A percentile compares a stretch with the other conserved stretches of the same genome.
phyloP scores from a whole-genome alignment of 2,113 vertebrate genomes.

The Hirundichthys speculiger region DNA sequence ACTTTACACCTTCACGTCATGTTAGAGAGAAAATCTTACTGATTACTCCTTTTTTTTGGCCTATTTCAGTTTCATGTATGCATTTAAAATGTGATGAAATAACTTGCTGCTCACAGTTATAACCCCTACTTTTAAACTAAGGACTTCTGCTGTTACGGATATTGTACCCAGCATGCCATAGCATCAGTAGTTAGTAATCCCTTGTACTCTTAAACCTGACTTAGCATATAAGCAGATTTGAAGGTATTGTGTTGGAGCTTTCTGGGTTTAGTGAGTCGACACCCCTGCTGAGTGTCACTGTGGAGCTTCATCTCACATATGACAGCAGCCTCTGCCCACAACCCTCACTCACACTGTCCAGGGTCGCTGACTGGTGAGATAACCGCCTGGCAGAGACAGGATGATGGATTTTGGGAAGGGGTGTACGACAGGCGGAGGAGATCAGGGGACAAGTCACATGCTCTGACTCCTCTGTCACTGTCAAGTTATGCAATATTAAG shows the following conservation, averaged over 20 bases:
- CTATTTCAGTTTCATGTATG: too few species aligned
- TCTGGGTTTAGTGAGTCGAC: conserved; percentile 47
- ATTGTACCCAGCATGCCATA: neutral
- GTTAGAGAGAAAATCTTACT: too few species aligned
- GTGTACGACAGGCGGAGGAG: conserved; percentile 43
- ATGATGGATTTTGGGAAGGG: conserved; percentile 40
- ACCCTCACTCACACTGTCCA: conserved; percentile 19
- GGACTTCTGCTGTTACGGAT: neutral
- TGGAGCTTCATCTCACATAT: conserved; percentile 44
- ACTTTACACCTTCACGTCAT: too few species aligned
- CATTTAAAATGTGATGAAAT: neutral
- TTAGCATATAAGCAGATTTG: conserved; percentile 39
- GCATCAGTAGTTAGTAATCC: conserved; percentile 23
- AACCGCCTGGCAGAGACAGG: conserved; percentile 36
- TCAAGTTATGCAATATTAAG: conserved; percentile 59
- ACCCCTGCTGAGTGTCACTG: conserved; percentile 46
- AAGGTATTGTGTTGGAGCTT: conserved; percentile 46
- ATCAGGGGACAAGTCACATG: conserved; percentile 66
- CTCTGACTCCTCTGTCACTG: conserved; percentile 55
- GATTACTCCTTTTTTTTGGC: too few species aligned
- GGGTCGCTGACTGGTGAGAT: conserved; percentile 37
- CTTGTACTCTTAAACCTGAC: conserved; percentile 29
- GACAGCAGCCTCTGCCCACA: conserved; percentile 36
- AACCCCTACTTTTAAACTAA: neutral
- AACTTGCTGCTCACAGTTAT: too few species aligned